These are phyloP conservation scores for Probaryconus sp. DNA, from an alignment of 1,140 invertebrate genomes.

Conservation along the genomic window DNA sequence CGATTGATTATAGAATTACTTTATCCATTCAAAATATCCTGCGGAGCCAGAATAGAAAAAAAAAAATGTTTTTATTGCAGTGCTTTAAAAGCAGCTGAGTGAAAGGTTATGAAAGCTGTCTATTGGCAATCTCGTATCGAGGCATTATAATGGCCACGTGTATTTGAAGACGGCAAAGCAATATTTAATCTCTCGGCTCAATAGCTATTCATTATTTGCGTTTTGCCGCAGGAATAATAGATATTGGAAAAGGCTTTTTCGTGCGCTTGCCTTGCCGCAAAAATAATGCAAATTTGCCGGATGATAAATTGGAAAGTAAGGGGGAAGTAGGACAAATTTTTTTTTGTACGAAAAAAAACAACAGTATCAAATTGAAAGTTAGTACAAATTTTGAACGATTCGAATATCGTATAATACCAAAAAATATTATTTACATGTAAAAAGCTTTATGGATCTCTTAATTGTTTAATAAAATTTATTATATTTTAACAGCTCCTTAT, in stretches of 20 bases:
- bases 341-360: no score
- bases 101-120: slow-evolving; percentile 39
- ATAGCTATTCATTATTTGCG: slow-evolving; percentile 28
- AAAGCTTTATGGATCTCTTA: no score
- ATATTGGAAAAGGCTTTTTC: slow-evolving; percentile 3
- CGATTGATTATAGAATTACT: slow-evolving; percentile 24
- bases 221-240: slow-evolving; percentile 16
- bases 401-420: no score
- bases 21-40: slow-evolving; percentile 4
- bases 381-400: no score
- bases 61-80: slow-evolving; percentile 25
- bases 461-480: no score
- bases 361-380: no score
- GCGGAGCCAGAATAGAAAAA: slow-evolving; percentile 3
- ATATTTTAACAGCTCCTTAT: no score
- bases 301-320: slow-evolving; percentile 38
- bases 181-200: slow-evolving; percentile 44
- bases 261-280: background rate
- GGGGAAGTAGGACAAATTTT: no score
- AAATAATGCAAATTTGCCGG: slow-evolving; percentile 29
- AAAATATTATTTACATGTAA: no score
- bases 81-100: slow-evolving; percentile 39
- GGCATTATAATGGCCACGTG: slow-evolving; percentile 10
- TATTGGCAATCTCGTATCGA: slow-evolving; percentile 28
- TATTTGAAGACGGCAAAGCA: slow-evolving; percentile 12